phyloP scores from a whole-genome alignment of 2,797 vertebrate species.

The Xenops minutus region DNA sequence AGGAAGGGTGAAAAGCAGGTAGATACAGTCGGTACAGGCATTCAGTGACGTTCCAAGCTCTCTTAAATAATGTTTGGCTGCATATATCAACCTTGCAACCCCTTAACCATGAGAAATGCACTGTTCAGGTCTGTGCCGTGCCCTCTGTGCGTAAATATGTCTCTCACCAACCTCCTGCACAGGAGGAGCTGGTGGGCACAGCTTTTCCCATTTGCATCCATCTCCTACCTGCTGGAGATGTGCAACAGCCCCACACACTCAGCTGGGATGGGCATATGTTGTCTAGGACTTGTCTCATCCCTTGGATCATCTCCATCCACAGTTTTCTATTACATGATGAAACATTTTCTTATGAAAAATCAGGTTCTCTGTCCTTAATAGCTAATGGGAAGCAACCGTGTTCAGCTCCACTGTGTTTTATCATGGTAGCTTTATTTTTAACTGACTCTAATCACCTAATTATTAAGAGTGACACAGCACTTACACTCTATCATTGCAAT shows the following conservation, averaged over 20 bases:
- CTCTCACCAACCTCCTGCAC: background rate
- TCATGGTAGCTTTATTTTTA: slow-evolving; percentile 11
- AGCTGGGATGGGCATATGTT: background rate
- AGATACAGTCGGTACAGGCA: fast-evolving
- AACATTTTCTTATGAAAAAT: background rate
- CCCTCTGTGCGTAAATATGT: background rate
- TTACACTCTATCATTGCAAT: slow-evolving; percentile 36
- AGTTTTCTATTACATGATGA: background rate
- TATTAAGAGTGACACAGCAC: slow-evolving; percentile 54
- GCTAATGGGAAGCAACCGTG: background rate
- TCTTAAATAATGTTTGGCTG: background rate
- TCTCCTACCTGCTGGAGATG: background rate
- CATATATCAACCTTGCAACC: background rate
- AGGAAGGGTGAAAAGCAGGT: background rate
- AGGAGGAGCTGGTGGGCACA: background rate
- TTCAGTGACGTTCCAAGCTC: background rate
- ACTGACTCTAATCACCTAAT: slow-evolving; percentile 47
- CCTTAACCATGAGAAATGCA: background rate
- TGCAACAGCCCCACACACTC: background rate
- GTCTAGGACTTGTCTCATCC: background rate
- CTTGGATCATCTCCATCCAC: background rate
- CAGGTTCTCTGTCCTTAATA: background rate
- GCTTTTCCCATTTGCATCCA: background rate
- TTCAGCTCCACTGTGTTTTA: background rate
- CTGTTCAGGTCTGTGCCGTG: fast-evolving